Conservation (phyloP, 1,140 invertebrate species). For the Kradibia gibbosae region DNA sequence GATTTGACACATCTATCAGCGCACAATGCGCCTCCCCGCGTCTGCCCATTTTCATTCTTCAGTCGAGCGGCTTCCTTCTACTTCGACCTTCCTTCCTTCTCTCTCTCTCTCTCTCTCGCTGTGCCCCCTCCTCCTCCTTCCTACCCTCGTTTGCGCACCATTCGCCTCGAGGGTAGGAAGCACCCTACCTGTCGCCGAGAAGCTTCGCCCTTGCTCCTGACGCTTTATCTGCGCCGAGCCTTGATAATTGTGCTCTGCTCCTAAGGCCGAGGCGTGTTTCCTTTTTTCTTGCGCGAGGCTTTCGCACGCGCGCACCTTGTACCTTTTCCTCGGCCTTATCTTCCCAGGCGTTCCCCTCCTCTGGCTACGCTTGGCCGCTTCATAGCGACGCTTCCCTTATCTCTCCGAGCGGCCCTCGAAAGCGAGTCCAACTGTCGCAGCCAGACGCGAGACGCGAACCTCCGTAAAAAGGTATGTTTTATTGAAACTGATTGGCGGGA, state of each 20-base stretch:
- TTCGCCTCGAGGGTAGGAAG: conserved; percentile 10
- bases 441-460: background rate
- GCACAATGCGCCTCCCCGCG: conserved; percentile 62
- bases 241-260: background rate
- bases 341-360: background rate
- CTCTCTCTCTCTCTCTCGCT: conserved; percentile 30
- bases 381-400: background rate
- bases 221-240: background rate
- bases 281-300: background rate
- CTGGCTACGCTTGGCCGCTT: background rate
- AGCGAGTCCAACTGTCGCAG: conserved; percentile 15
- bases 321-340: background rate
- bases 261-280: background rate
- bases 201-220: conserved; percentile 25
- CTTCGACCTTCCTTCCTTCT: conserved; percentile 9
- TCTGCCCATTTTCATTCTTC: conserved; percentile 44
- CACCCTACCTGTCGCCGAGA: conserved; percentile 32
- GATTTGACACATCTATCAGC: conserved; percentile 76
- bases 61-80: conserved; percentile 20
- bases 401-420: background rate
- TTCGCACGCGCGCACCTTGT: background rate
- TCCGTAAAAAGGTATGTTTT: background rate
- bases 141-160: background rate
- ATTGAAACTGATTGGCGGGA: conserved; percentile 20
- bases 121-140: background rate